Conservation (phyloP, 64 coral and sea anemone genomes). For the Stichodactyla mertensii region DNA sequence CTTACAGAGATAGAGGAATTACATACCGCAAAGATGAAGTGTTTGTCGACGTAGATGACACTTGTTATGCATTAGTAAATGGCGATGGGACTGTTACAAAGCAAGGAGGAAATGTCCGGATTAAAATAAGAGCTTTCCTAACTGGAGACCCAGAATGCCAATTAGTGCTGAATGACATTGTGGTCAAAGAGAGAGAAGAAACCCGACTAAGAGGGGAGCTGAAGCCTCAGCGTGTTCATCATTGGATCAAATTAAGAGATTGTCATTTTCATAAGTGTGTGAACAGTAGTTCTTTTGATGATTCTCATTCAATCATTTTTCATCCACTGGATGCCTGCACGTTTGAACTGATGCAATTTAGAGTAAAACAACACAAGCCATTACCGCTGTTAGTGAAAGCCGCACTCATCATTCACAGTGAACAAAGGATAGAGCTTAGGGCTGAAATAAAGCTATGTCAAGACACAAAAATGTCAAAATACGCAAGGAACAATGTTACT, state of each 20-base stretch:
- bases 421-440: slow-evolving; percentile 76
- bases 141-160: slow-evolving; percentile 96
- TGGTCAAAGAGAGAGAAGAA: slow-evolving; percentile 78
- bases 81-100: slow-evolving; percentile 69
- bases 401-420: slow-evolving; percentile 67
- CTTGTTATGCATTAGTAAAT: slow-evolving; percentile 60
- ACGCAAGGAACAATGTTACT: slow-evolving; percentile 86
- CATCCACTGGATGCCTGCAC: slow-evolving; percentile 99
- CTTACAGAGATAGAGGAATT: slow-evolving; percentile 90
- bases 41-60: slow-evolving; percentile 91
- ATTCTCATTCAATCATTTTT: slow-evolving; percentile 78
- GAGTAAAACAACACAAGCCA: slow-evolving; percentile 77
- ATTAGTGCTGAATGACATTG: slow-evolving; percentile 83
- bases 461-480: slow-evolving; percentile 87
- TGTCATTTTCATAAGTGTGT: slow-evolving; percentile 89
- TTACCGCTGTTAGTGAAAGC: slow-evolving; percentile 74
- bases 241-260: slow-evolving; percentile 75
- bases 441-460: slow-evolving; percentile 95
- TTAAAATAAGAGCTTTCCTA: slow-evolving; percentile 85
- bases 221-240: slow-evolving; percentile 85
- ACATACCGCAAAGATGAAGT: slow-evolving; percentile 89
- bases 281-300: slow-evolving; percentile 37
- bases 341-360: slow-evolving; percentile 94
- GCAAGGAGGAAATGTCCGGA: slow-evolving; percentile 67
- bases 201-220: slow-evolving; percentile 69